Percentiles rank a stretch among this genome's conserved stretches.
Conservation (phyloP, 30 jellyfish, hydroid and myxozoan genomes). For the Aurelia coerulea region DNA sequence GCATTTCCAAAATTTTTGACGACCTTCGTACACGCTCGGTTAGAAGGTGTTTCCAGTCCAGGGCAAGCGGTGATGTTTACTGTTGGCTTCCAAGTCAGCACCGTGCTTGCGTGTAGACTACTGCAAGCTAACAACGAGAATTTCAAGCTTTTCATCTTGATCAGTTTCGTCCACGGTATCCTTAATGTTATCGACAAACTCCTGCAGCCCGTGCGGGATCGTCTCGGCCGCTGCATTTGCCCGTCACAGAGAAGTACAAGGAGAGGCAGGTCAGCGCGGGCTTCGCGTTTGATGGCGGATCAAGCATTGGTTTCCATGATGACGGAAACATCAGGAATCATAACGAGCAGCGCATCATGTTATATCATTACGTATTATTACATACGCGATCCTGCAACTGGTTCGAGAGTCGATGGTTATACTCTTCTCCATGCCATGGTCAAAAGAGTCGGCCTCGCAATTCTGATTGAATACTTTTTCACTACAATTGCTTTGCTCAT, state of each 20-base stretch:
- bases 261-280: too few relatives aligned
- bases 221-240: too few relatives aligned
- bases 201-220: conserved; percentile 2
- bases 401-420: conserved; percentile 11
- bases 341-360: conserved; percentile 16
- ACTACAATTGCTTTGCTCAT: conserved; percentile 4
- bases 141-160: not conserved
- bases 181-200: conserved; percentile 37
- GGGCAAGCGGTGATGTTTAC: not conserved
- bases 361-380: conserved; percentile 11
- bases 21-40: not conserved
- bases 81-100: not conserved
- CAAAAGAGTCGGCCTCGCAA: conserved; percentile 8
- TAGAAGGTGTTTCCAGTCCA: not conserved
- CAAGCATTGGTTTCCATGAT: conserved; percentile 11
- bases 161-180: conserved; percentile 38
- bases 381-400: conserved; percentile 10
- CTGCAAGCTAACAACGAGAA: conserved; percentile 30
- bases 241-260: too few relatives aligned
- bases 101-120: conserved; percentile 14
- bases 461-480: conserved; percentile 15
- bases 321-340: conserved; percentile 32
- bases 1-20: conserved; percentile 20
- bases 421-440: not conserved
- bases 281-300: conserved; percentile 17